Base-by-base conservation (phyloP, 1,140 invertebrate genomes). In the Cyphomyrmex costatus region DNA sequence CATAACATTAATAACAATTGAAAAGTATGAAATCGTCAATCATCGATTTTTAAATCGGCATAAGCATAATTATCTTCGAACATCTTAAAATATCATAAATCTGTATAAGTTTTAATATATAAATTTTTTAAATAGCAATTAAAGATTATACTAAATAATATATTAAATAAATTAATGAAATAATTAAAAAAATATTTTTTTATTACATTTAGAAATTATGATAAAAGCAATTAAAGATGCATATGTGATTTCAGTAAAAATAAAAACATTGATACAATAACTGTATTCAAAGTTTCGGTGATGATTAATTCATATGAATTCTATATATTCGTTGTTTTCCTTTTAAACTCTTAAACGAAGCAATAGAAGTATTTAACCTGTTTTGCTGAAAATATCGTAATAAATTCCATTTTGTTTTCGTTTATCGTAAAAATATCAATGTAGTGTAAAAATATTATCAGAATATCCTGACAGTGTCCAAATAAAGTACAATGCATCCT, bases 1-100 rank as follows among this genome's bases (percentile, higher is more conserved):
- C 21, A 30, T 24, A 12, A 53, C 14, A 66, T 79, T 33, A 42
- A 68, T 68, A 80, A 56, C 16, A 79, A 78, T 49, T 24, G 65
- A n/a, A 24, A 76, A 78, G 12, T 21, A 51, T 4, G 7, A 63
- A 14, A 19, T 12, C 0, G 24, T 30, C 19, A 63, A 21, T 33
- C 10, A 12, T 19, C 14, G 2, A 36, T 14, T 30, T 30, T 71
- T 33, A 68, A 68, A 66, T 21, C 6, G 46, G 19, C 10, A 30
- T n/a, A n/a, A n/a, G n/a, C n/a, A n/a, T n/a, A n/a, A n/a, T n/a
- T n/a, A n/a, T n/a, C n/a, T n/a, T n/a, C n/a, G n/a, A n/a, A n/a
- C n/a, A n/a, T n/a, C n/a, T n/a, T n/a, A n/a, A n/a, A n/a, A n/a
- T n/a, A 42, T 42, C 36, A 42, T 42, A 8, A 0, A 42, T 42